Percentiles rank a stretch among this genome's conserved stretches.
Conservation (phyloP, 2,797 vertebrate genomes). For the Cebuella pygmaea region DNA sequence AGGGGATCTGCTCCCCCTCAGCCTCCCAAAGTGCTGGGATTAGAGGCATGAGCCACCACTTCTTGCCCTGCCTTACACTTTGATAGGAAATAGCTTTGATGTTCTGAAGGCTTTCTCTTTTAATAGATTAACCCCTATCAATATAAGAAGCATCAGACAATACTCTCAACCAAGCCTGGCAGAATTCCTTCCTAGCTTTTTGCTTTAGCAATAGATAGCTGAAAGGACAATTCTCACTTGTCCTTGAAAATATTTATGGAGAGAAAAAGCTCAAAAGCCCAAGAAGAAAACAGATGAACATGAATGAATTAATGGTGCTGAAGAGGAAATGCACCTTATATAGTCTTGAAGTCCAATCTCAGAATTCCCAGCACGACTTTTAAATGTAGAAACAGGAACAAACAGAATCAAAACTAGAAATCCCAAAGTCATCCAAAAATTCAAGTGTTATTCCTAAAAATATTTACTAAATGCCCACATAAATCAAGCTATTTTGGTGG, state of each 20-base stretch:
- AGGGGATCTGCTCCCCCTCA: not conserved
- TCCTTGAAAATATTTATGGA: constrained; percentile 49
- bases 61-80: not conserved
- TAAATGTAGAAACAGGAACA: constrained; percentile 5
- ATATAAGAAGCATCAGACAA: not conserved
- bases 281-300: not conserved
- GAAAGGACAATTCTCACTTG: constrained; percentile 40
- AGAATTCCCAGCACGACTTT: not conserved
- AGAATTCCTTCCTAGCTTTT: constrained; percentile 14
- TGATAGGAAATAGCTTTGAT: not conserved
- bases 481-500: constrained; percentile 17
- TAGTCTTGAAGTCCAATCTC: not conserved
- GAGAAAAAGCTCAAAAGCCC: not conserved
- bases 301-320: not conserved
- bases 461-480: not conserved
- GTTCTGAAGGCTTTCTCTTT: constrained; percentile 20
- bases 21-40: not conserved
- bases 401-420: constrained; percentile 52
- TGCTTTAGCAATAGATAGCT: not conserved
- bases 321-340: not conserved
- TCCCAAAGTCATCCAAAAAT: constrained; percentile 5
- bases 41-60: not conserved
- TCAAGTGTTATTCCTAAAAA: constrained; percentile 17
- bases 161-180: not conserved
- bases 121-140: not conserved